A percentile compares a stretch with the other conserved stretches of the same genome.
Evolutionary conservation across 2,113 vertebrate species (phyloP).

Genomic region (Tichodroma muraria): DNA sequence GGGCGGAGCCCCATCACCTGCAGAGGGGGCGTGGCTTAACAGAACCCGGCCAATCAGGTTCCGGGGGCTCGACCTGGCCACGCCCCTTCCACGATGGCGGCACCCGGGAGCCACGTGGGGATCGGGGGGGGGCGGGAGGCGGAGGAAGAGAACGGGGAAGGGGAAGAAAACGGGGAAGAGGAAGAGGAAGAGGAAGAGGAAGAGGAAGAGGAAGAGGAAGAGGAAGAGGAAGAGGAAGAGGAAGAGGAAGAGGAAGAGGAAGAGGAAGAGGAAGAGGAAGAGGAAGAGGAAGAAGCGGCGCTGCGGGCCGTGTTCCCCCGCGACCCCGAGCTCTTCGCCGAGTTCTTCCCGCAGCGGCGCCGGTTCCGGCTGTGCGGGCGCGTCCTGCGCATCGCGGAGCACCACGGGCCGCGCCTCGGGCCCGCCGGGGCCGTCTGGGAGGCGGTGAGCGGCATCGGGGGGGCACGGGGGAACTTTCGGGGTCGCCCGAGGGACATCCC

Average conservation of each 20-base stretch:
- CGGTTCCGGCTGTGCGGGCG: neutral
- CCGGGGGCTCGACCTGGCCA: neutral
- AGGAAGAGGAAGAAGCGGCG: neutral
- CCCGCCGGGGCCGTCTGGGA: neutral
- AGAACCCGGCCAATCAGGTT: neutral
- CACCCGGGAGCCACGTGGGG: neutral
- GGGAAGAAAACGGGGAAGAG: neutral
- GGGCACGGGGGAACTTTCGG: neutral
- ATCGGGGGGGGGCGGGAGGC: neutral
- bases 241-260: neutral
- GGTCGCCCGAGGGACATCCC: neutral
- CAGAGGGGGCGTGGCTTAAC: neutral
- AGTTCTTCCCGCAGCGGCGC: neutral
- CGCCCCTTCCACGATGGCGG: neutral
- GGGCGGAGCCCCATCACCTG: neutral
- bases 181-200: no score
- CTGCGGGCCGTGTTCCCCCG: neutral
- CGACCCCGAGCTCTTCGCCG: neutral
- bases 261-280: neutral
- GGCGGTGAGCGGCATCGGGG: neutral
- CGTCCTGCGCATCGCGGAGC: neutral
- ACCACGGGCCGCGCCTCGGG: neutral
- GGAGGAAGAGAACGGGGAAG: neutral
- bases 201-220: neutral
- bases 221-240: no score